Evolutionary conservation across 1,140 invertebrate genomes (phyloP).

Genomic region (Panonychus citri): DNA sequence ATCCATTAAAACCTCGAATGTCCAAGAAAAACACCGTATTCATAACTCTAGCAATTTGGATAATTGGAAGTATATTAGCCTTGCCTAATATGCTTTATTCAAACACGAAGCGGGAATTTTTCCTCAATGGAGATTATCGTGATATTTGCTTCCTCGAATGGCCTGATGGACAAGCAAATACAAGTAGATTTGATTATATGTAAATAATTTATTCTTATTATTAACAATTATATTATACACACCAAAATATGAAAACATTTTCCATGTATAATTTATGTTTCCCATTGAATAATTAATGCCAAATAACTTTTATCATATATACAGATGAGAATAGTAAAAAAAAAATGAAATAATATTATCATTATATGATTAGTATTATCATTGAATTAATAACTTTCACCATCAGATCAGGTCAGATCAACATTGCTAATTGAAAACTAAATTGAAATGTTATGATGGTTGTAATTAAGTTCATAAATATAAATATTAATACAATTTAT

Average conservation of each 20-base stretch:
- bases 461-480: no score
- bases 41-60: conserved; percentile 47
- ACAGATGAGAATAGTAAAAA: background rate
- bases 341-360: background rate
- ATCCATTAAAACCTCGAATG: conserved; percentile 54
- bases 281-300: background rate
- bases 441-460: no score
- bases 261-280: background rate
- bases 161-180: conserved; percentile 5
- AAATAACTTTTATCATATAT: background rate
- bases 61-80: conserved; percentile 43
- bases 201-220: conserved; percentile 1
- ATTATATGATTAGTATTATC: background rate
- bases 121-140: conserved; percentile 33
- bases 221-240: background rate
- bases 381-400: background rate
- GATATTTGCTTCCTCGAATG: conserved; percentile 20
- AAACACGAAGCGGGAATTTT: conserved; percentile 36
- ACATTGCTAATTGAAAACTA: no score
- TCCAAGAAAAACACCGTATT: conserved; percentile 48
- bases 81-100: conserved; percentile 61
- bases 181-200: conserved; percentile 8
- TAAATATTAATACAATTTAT: background rate
- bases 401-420: no score
- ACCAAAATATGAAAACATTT: background rate